A percentile compares a stretch with the other conserved stretches of the same genome.
Conservation (phyloP, 2,113 vertebrate genomes). For the Uria aalge region DNA sequence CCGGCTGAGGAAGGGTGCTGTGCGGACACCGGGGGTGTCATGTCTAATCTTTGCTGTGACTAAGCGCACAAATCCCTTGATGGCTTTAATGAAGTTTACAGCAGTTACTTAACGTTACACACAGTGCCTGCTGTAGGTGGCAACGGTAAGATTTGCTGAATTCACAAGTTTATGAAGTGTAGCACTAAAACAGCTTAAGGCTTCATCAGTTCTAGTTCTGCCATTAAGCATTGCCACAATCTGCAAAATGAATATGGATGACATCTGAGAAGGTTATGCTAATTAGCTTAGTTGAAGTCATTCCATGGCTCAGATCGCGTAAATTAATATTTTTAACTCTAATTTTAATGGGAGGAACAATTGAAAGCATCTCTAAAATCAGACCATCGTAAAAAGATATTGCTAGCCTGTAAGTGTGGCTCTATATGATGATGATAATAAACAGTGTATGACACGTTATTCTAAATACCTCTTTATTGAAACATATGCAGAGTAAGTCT, state of each 20-base stretch:
- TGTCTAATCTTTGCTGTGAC: neutral
- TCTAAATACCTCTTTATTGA: neutral
- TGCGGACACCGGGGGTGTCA: fast-evolving
- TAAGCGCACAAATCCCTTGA: neutral
- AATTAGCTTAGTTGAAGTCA: constrained; percentile 22
- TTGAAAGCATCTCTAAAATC: neutral
- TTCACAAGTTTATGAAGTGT: constrained; percentile 1
- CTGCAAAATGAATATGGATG: constrained; percentile 50
- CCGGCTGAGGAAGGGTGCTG: neutral
- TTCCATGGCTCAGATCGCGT: neutral
- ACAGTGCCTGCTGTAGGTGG: neutral
- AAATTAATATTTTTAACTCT: constrained; percentile 56
- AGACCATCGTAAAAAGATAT: neutral
- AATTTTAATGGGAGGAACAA: constrained; percentile 8
- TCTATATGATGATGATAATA: neutral
- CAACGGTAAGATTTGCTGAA: neutral
- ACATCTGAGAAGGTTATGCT: constrained; percentile 37
- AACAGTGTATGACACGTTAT: neutral
- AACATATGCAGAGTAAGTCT: neutral
- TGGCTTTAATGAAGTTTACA: neutral
- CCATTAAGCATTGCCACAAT: constrained; percentile 23
- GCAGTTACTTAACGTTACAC: neutral
- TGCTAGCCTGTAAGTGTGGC: neutral
- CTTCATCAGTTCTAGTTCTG: constrained; percentile 41
- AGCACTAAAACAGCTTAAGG: constrained; percentile 4